phyloP scores from a whole-genome alignment of 2,888 invertebrate genomes.

The Neoascia interrupta region DNA sequence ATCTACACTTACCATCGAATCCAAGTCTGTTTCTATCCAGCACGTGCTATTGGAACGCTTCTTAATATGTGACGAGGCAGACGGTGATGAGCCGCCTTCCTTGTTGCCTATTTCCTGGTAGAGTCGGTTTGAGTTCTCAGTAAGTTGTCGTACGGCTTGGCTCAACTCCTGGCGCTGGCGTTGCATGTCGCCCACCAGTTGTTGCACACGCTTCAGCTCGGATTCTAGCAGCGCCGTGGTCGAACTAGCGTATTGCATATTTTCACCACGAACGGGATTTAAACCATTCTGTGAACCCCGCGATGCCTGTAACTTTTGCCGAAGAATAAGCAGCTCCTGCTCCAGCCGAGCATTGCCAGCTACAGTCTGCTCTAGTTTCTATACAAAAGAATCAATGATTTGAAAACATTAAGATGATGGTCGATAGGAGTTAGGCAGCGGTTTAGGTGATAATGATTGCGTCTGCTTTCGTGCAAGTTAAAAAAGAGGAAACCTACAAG shows the following conservation, averaged over 20 bases:
- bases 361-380: constrained; percentile 95
- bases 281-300: constrained; percentile 78
- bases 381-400: constrained; percentile 19
- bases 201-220: constrained; percentile 91
- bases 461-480: constrained; percentile 66
- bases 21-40: constrained; percentile 95
- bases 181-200: constrained; percentile 91
- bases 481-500: constrained; percentile 20
- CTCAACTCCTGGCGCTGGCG: constrained; percentile 92
- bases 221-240: constrained; percentile 87
- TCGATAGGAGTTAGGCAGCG: constrained; percentile 30
- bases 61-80: constrained; percentile 78
- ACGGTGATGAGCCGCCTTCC: constrained; percentile 71
- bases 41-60: constrained; percentile 84
- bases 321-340: constrained; percentile 90
- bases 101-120: constrained; percentile 83
- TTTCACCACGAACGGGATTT: constrained; percentile 76
- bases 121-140: constrained; percentile 88
- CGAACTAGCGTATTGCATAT: constrained; percentile 80
- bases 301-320: constrained; percentile 90
- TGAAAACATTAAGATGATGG: neutral
- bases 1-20: constrained; percentile 88
- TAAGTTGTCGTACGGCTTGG: constrained; percentile 90
- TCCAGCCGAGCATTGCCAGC: constrained; percentile 94
- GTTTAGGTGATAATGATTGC: constrained; percentile 66